Base-by-base conservation (phyloP, 2,888 invertebrate species). In the Apodemia hepburni region DNA sequence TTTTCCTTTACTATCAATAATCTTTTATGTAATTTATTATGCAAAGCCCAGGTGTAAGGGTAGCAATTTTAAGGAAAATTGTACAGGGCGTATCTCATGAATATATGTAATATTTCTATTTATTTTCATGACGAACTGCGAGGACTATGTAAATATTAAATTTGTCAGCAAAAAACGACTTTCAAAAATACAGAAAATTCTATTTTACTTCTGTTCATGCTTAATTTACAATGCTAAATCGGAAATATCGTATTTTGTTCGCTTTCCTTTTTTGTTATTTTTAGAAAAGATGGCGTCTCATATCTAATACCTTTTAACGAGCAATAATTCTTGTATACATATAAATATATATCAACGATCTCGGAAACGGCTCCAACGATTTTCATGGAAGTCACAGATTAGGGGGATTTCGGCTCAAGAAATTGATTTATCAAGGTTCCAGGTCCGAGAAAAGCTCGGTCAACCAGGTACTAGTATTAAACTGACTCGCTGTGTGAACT, bases 51-150 rank as follows among this genome's bases (percentile, higher is more conserved):
- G 18, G 51, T 22, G 22, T 51, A 22, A n/a, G 12, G 51, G 38
- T 12, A 38, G 11, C 17, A 18, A 22, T 17, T 51, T 18, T 22
- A 22, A 9, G 22, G 18, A 11, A 51, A 22, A 22, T 15, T 18
- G 51, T 51, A 11, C 9, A 11, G 49, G 18, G 5, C 18, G 51
- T 18, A 22, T 51, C 22, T 51, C 51, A 22, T 51, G 51, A 51
- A 51, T 51, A 22, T 51, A 22, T 51, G 49, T 22, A 51, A 51
- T 11, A 22, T 51, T 51, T 51, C 11, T 51, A 51, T 51, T 22
- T 12, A 22, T 51, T 22, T 22, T 22, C 22, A 5, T 18, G 51
- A 38, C 12, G 38, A 12, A 38, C 12, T 12, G 12, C 12, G 38
- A 15, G 38, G 3, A 38, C 12, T 38, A 38, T 0, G 12, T 15